Evolutionary conservation across 2,888 invertebrate genomes (phyloP).

Genomic region (Ormyrus pomaceus): DNA sequence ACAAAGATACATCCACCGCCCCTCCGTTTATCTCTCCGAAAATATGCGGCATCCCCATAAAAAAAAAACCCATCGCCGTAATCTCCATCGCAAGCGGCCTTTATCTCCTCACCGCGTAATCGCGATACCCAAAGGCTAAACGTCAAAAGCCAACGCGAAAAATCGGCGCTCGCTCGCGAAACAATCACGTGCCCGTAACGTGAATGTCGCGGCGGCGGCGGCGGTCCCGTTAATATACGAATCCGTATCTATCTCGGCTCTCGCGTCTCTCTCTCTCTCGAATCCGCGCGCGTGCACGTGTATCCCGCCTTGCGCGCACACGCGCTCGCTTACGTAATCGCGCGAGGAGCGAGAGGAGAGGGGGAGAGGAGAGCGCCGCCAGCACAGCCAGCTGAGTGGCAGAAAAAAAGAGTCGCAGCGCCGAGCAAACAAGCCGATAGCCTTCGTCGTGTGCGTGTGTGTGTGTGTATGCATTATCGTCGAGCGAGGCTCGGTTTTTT

Average conservation of each 20-base stretch:
- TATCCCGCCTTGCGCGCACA: constrained; percentile 14
- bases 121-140: no score
- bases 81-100: no score
- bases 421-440: constrained; percentile 29
- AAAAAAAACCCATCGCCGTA: no score
- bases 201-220: neutral
- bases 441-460: neutral
- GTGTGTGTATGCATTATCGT: neutral
- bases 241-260: constrained; percentile 1
- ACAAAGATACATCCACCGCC: no score
- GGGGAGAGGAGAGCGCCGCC: no score
- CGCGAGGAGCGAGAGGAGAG: neutral
- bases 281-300: neutral
- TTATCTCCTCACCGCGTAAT: no score
- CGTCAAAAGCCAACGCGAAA: no score
- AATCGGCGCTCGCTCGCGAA: no score
- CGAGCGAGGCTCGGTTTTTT: neutral
- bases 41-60: no score
- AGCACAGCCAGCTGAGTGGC: no score
- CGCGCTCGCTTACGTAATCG: constrained; percentile 15
- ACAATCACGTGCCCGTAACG: no score
- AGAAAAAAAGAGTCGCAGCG: constrained; percentile 2
- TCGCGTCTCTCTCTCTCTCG: neutral
- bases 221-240: constrained; percentile 22
- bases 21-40: no score